A percentile compares a stretch with the other conserved stretches of the same genome.
These are phyloP conservation scores for Hypsopygia costalis DNA, from an alignment of 2,888 invertebrate genomes.

Conservation along the genomic window DNA sequence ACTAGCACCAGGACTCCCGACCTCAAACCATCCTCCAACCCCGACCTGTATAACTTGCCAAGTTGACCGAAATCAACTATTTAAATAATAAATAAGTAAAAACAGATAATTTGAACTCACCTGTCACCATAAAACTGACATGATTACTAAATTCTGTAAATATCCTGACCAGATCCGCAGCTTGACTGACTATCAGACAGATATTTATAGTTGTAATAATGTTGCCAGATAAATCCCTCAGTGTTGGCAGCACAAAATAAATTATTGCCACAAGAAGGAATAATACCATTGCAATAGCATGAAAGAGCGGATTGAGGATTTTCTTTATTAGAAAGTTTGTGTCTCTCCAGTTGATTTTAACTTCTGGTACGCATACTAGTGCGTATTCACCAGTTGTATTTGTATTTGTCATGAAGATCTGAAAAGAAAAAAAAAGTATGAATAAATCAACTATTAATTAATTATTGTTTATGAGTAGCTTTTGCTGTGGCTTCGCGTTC, in stretches of 20 bases:
- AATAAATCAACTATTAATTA: too few relatives aligned
- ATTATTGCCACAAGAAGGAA: slow-evolving; percentile 87
- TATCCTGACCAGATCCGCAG: slow-evolving; percentile 88
- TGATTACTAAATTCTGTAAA: slow-evolving; percentile 91
- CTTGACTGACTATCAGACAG: slow-evolving; percentile 88
- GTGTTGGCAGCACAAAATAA: slow-evolving; percentile 90
- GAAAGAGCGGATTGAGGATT: slow-evolving; percentile 88
- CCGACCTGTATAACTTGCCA: too few relatives aligned
- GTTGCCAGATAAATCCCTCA: slow-evolving; percentile 91
- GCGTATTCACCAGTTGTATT: slow-evolving; percentile 84
- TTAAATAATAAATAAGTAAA: too few relatives aligned
- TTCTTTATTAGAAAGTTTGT: slow-evolving; percentile 87
- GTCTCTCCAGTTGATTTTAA: slow-evolving; percentile 86
- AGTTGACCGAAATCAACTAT: too few relatives aligned
- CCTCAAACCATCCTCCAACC: slow-evolving; percentile 87
- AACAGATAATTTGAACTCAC: slow-evolving; percentile 69
- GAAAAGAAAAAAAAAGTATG: slow-evolving; percentile 30
- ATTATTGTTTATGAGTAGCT: too few relatives aligned
- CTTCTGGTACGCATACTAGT: slow-evolving; percentile 86
- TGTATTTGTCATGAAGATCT: slow-evolving; percentile 73
- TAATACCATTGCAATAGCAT: slow-evolving; percentile 85
- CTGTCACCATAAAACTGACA: slow-evolving; percentile 89
- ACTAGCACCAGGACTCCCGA: slow-evolving; percentile 56
- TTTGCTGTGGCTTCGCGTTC: too few relatives aligned
- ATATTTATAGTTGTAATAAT: slow-evolving; percentile 90